Evolutionary conservation across 2,113 vertebrate species (phyloP), one percentile per base, ranked within the genome.

Genomic region (Nothoprocta perdicaria): DNA sequence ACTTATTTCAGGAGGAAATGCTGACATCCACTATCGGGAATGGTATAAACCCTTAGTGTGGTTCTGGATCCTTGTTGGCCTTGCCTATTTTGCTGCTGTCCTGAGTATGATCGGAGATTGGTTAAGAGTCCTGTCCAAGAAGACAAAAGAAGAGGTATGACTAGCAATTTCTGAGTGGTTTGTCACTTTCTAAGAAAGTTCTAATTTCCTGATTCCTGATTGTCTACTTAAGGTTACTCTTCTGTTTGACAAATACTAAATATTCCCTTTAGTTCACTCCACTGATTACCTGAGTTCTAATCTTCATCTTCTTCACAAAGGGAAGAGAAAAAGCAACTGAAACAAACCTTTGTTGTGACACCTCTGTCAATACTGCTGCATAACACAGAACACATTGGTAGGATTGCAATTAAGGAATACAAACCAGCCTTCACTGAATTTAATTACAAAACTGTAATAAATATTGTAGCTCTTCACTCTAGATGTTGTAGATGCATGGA

Each of bases 71-170:
- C 98, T 99, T 82, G 98, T 99, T 86, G 99, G 99, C 40, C 98
- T 99, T 62, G 99, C 98, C 62, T 99, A 99, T 96, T 99, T 99
- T 96, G 99, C 99, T 46, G 99, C 99, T 15, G 98, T 99, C 67
- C 98, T 99, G 97, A 99, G 99, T 94, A 99, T 99, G 99, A 99
- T 99, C 68, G 99, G 99, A 97, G 98, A 99, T 73, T 99, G 99
- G 99, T 95, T 99, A 55, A 97, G 98, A 82, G 98, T 98, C 83
- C 97, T 99, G 81, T 99, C 99, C 76, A 99, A 98, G 97, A 98
- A 98, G 97, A 99, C 99, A 13, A 99, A 99, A 97, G 98, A 99
- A 93, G 99, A 99, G 98, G 99, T 99, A 98, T 38, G 96, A 78
- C 17, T 46, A 81, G 23, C 58, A 50, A 86, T 81, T 93, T 82